Evolutionary conservation across 2,797 vertebrate species (phyloP), one percentile per base, ranked within the genome.

Genomic region (Zalophus californianus): DNA sequence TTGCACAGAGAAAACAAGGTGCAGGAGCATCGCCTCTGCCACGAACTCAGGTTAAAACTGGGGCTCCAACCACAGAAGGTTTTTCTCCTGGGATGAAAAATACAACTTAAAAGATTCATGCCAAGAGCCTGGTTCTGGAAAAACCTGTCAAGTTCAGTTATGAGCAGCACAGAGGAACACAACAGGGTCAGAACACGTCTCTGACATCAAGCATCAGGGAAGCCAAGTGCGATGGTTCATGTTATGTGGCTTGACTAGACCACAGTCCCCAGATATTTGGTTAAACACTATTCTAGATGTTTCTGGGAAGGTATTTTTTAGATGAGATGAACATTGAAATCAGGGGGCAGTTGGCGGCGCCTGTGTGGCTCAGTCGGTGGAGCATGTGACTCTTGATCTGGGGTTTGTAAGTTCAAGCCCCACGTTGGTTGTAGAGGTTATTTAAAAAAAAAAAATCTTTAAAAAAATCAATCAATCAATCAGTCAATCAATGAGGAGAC

Each of bases 11-110:
- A 68, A 83, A 68, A 41, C 25, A 38, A 35, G 77, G 2, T 5
- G 13, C 27, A 18, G 68, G 20, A 50, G 5, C 14, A 5, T 84
- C 23, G 29, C 54, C 18, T 73, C 25, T 79, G 64, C 54, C 73
- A 86, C 38, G 12, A 54, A 56, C 80, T 70, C 23, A 13, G 73
- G 60, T 23, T 78, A 44, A 94, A 70, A 87, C 35, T 35, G 21
- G 41, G 44, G 11, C 44, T 56, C 79, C 10, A 4, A 38, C 54
- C 23, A 25, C 0, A 5, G 15, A 54, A 62, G n/a, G 60, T 32
- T 38, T 85, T 79, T 84, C 78, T 85, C 73, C 72, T 5, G 5
- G 48, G 70, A 85, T 64, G 79, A 96, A 79, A 96, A 79, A 56
- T 32, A 66, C 44, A 58, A 56, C 70, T 58, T 64, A 56, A 60